These are phyloP conservation scores for Physocephala rufipes DNA, from an alignment of 2,888 invertebrate genomes.

Conservation along the genomic window DNA sequence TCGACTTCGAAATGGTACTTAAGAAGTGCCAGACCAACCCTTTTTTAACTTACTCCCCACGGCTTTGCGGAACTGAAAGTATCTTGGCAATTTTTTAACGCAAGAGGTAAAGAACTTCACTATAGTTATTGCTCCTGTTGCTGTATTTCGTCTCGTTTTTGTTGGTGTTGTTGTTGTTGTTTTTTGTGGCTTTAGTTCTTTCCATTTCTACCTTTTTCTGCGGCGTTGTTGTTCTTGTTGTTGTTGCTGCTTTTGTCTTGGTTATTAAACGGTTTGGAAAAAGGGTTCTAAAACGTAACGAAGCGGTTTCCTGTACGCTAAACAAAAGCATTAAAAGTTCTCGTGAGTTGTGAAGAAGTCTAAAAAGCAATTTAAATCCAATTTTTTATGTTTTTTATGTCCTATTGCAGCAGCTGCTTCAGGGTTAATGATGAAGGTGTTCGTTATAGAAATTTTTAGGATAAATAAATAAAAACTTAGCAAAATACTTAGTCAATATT, in stretches of 20 bases:
- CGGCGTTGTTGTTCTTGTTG: too few relatives aligned
- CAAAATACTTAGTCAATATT: too few relatives aligned
- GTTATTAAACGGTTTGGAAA: neutral
- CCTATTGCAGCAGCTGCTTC: neutral
- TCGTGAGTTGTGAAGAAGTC: slow-evolving; percentile 38
- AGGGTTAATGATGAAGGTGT: neutral
- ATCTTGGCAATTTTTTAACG: too few relatives aligned
- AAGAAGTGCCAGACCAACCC: neutral
- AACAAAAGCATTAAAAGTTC: slow-evolving; percentile 11
- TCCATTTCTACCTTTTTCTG: too few relatives aligned
- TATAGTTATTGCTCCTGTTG: neutral
- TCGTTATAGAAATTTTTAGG: neutral
- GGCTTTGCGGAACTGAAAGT: neutral
- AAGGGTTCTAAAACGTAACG: slow-evolving; percentile 5
- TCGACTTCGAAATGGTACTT: neutral
- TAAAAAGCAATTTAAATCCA: slow-evolving; percentile 34
- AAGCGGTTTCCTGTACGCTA: neutral
- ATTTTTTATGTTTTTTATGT: slow-evolving; percentile 34
- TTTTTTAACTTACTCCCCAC: neutral
- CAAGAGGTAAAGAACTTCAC: too few relatives aligned
- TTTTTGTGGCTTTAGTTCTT: too few relatives aligned
- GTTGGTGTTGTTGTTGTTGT: too few relatives aligned
- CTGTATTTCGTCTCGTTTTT: neutral
- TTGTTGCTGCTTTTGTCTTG: too few relatives aligned
- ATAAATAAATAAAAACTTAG: neutral